Evolutionary conservation across 1,140 invertebrate genomes (phyloP), one percentile per base, ranked within the genome.

Genomic region (Caerostris darwini): DNA sequence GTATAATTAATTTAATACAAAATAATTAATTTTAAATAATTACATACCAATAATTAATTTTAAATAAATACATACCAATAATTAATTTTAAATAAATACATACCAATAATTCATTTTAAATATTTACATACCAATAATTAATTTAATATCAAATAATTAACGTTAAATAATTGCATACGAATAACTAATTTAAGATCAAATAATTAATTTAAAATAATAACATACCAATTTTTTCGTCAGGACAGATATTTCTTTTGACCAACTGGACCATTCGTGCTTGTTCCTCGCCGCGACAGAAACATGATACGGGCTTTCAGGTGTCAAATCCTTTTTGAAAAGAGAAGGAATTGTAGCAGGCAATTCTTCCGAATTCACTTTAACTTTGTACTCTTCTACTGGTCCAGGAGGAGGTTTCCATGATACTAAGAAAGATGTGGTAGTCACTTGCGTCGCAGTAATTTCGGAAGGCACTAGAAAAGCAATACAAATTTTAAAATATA

Each of bases 381-480:
- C n/a, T n/a, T 85, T 85, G 50, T 85, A 85, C n/a, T 56, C n/a
- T 85, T 56, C 53, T 7, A 85, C 10, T 7, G 17, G 3, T 8
- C 82, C 82, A 10, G 56, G 56, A 4, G 85, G 85, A 34, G 58
- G 34, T 5, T 64, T 58, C 85, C 85, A 87, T 2, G 3, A 7
- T 34, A 87, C 14, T 3, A 6, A 34, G 3, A 85, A 85, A 57
- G 53, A 61, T 0, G 57, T 50, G 1, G 57, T 6, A 1, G 85
- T 87, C 19, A 87, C 19, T 7, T 53, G 3, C 7, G 10, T 57
- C 10, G 34, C 58, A 3, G 8, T 50, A 17, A 87, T 58, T 12
- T 87, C 61, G 50, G n/a, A 34, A 64, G 85, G 85, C 5, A 19
- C 85, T 87, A 57, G 19, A 86, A 17, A 61, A 64, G 61, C n/a